Percentiles rank a stretch among this genome's conserved stretches.
phyloP scores from a whole-genome alignment of 2,797 vertebrate genomes.

The Mus spretus region DNA sequence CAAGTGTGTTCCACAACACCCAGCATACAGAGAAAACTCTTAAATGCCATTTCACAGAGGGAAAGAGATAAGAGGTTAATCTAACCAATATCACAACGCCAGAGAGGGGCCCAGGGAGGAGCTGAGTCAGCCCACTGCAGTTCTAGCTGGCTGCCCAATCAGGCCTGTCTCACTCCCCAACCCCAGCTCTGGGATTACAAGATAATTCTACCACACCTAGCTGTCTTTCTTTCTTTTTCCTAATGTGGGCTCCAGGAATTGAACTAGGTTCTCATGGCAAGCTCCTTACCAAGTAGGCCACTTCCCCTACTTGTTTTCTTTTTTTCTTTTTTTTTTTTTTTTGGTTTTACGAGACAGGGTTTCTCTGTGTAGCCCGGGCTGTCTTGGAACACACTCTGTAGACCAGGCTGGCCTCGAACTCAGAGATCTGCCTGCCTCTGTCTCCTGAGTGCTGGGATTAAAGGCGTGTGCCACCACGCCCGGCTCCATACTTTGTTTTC shows the following conservation, averaged over 20 bases:
- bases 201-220: not conserved
- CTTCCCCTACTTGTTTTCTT: no score
- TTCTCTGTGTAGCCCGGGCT: no score
- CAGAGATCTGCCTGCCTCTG: no score
- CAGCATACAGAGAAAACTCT: not conserved
- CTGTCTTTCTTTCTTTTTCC: no score
- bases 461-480: no score
- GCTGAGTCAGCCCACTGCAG: not conserved
- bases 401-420: no score
- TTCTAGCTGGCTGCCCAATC: not conserved
- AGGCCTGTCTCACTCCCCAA: not conserved
- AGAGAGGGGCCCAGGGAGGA: not conserved
- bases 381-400: no score
- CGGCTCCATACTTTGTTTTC: no score
- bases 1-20: no score
- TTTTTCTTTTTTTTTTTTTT: no score
- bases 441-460: no score
- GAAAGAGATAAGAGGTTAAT: not conserved
- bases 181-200: not conserved
- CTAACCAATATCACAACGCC: not conserved
- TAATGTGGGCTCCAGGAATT: not conserved
- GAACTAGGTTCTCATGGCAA: not conserved
- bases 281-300: not conserved
- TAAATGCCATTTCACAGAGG: not conserved
- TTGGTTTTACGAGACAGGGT: no score